Base-by-base conservation (phyloP, 1,140 invertebrate species). In the Zaprionus tsacasi region DNA sequence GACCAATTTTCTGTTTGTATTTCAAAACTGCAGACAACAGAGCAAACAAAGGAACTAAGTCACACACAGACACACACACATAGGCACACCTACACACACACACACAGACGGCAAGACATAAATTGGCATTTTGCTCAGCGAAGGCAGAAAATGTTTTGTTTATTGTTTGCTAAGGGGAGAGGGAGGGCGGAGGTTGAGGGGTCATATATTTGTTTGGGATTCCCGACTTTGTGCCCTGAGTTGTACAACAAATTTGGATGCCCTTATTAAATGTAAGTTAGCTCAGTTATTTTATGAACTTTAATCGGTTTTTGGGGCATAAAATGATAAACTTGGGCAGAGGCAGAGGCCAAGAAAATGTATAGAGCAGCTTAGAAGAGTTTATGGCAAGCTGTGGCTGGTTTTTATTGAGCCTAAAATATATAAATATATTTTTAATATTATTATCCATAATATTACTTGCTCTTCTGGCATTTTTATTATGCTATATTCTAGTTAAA, bases 1-100 rank as follows among this genome's bases (percentile, higher is more conserved):
- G 57, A 75, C 79, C 73, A 71, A 54, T 74, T 74, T 78, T 78
- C 66, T 87, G 83, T 88, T 87, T 87, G 80, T 78, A 83, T 88
- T 88, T 79, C 73, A 80, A 88, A 88, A 75, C 76, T 78, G 79
- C 57, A 67, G 72, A 75, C 67, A 75, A 56, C 58, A 70, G 55
- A 66, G 48, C 61, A 76, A 69, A 73, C 56, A 67, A 64, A 63
- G 57, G 54, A 52, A 33, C 63, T 4, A 21, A 43, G 35, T 11
- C 11, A 38, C 15, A 43, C 12, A 52, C 12, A 52, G 11, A 56
- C 27, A 27, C 52, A 52, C 13, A 30, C 12, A 54, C 35, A 45
- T 6, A 38, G 25, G 45, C 36, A 57, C 36, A 55, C 21, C 21
- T 21, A 21, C 35, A 70, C 35, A 21, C 13, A 11, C 40, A 35